These are phyloP conservation scores for Huso huso DNA, from an alignment of 2,797 vertebrate genomes.

Conservation along the genomic window DNA sequence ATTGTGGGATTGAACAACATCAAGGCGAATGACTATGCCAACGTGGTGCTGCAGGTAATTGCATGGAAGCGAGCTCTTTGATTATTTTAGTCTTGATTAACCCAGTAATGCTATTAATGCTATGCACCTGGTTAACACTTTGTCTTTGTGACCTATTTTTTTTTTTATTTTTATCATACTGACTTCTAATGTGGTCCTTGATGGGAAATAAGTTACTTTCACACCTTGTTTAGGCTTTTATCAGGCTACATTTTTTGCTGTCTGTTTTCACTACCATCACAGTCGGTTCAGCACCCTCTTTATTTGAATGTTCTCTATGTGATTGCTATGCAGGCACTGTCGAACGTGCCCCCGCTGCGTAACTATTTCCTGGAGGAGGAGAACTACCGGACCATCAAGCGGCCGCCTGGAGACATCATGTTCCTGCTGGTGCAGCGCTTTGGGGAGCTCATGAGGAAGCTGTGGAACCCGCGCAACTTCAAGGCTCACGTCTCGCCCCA, in stretches of 20 bases:
- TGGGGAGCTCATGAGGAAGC: slow-evolving; percentile 92
- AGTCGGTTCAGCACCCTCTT: too few species aligned
- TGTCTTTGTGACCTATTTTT: too few species aligned
- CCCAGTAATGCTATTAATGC: too few species aligned
- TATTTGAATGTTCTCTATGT: too few species aligned
- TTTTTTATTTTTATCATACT: too few species aligned
- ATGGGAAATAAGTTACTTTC: too few species aligned
- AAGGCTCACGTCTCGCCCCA: slow-evolving; percentile 95
- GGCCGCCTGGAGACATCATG: slow-evolving; percentile 93
- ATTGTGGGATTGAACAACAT: slow-evolving; percentile 97
- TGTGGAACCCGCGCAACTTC: slow-evolving; percentile 96
- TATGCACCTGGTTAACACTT: too few species aligned
- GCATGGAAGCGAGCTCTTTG: not conserved
- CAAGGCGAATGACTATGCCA: slow-evolving; percentile 95
- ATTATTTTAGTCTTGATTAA: not conserved
- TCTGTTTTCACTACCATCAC: too few species aligned
- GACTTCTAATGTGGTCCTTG: too few species aligned
- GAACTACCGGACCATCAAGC: slow-evolving; percentile 79
- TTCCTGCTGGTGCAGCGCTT: slow-evolving; percentile 93
- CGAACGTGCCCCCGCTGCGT: slow-evolving; percentile 86
- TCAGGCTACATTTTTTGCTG: too few species aligned
- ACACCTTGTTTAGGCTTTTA: too few species aligned
- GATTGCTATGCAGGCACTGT: slow-evolving; percentile 65
- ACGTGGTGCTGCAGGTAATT: slow-evolving; percentile 85
- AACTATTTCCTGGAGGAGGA: slow-evolving; percentile 96